Conservation (phyloP, 2,797 vertebrate species). For the Bovichtus diacanthus region DNA sequence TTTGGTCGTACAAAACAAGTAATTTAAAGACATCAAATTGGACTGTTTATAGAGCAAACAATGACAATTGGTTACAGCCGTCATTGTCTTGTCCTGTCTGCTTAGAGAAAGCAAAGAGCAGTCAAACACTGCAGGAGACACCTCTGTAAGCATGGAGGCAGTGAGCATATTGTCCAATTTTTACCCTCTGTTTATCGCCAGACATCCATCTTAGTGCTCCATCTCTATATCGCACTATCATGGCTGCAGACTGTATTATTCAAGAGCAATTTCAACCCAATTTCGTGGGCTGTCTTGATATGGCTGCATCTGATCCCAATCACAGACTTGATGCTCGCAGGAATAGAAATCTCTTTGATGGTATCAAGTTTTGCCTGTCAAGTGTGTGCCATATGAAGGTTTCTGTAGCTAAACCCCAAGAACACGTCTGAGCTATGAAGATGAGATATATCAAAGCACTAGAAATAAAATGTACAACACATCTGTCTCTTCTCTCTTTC, state of each 20-base stretch:
- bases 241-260: constrained; percentile 58
- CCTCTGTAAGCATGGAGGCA: constrained; percentile 10
- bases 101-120: constrained; percentile 26
- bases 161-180: constrained; percentile 28
- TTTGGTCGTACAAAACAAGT: background rate
- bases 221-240: constrained; percentile 33
- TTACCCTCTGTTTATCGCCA: constrained; percentile 1
- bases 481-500: constrained; percentile 15
- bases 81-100: constrained; percentile 18
- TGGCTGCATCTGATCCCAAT: constrained; percentile 60
- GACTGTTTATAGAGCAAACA: background rate
- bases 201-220: constrained; percentile 44
- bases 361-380: constrained; percentile 42
- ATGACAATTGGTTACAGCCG: background rate
- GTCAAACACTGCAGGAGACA: constrained; percentile 20
- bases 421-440: constrained; percentile 41
- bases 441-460: constrained; percentile 39
- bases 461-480: constrained; percentile 30
- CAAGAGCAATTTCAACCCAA: constrained; percentile 65
- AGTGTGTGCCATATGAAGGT: constrained; percentile 31
- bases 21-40: background rate
- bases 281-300: constrained; percentile 63
- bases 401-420: constrained; percentile 40
- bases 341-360: constrained; percentile 49
- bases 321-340: constrained; percentile 40